Conservation (phyloP, 2,888 invertebrate genomes). For the Acronicta leporina region DNA sequence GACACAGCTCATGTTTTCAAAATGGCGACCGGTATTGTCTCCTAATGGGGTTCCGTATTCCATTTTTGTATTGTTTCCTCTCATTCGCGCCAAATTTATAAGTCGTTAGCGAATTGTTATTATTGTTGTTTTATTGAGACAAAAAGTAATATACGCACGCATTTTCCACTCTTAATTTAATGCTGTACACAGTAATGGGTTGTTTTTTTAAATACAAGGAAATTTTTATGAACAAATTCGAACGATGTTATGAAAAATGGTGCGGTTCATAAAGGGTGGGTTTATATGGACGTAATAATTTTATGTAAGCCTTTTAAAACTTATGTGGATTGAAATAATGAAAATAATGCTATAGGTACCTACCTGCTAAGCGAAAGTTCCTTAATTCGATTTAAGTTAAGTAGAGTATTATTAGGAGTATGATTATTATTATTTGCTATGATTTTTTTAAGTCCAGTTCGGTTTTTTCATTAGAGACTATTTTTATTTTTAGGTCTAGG, state of each 20-base stretch:
- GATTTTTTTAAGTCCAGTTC: too few species aligned
- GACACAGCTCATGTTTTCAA: slow-evolving; percentile 66
- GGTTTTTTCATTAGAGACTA: too few species aligned
- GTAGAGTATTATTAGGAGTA: too few species aligned
- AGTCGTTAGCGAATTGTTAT: slow-evolving; percentile 54
- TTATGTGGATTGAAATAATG: too few species aligned
- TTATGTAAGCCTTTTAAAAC: too few species aligned
- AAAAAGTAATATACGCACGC: slow-evolving; percentile 41
- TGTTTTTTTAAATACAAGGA: slow-evolving; percentile 40
- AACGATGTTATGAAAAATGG: slow-evolving; percentile 34
- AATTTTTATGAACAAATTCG: slow-evolving; percentile 41
- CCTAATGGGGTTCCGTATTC: slow-evolving; percentile 60
- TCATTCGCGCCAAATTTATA: slow-evolving; percentile 54
- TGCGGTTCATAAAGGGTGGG: slow-evolving; percentile 15
- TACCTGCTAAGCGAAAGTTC: too few species aligned
- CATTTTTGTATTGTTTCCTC: slow-evolving; percentile 56
- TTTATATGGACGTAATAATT: slow-evolving; percentile 1
- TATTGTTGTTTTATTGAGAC: slow-evolving; percentile 52
- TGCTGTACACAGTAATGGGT: slow-evolving; percentile 42
- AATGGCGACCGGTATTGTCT: slow-evolving; percentile 66
- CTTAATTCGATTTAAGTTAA: too few species aligned
- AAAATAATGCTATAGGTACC: too few species aligned
- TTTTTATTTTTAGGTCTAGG: too few species aligned
- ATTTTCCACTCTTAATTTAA: slow-evolving; percentile 54
- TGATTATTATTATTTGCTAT: too few species aligned